Evolutionary conservation across 2,113 vertebrate genomes (phyloP), one percentile per base, ranked within the genome.

Genomic region (Serilophus lunatus): DNA sequence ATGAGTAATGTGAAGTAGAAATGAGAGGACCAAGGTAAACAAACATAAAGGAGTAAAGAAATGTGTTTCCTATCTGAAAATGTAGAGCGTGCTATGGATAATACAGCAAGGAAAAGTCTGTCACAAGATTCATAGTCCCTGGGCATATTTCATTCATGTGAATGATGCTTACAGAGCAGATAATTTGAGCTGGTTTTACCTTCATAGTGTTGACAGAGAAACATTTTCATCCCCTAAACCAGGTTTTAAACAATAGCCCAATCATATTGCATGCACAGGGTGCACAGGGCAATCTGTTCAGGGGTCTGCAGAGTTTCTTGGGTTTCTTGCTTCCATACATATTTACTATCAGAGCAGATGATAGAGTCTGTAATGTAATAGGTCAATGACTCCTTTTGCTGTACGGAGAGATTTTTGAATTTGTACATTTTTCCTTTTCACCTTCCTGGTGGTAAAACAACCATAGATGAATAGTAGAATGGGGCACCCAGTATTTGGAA

Each of bases 151-250:
- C 79, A 63, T 91, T 95, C 64, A 66, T 28, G 18, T 74, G 84
- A 92, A 47, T 28, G 33, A 47, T 93, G 92, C 94, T 97, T 94
- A 93, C 72, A 60, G 85, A 92, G 94, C 90, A 95, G 84, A 87
- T 85, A 77, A 95, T 91, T 38, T 77, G 75, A 94, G 75, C 81
- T 95, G 89, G 2, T 79, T 92, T 83, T 92, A 79, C 86, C 86
- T 87, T 93, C 7, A 2, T 60, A 64, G 56, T 1, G 0, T 74
- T 86, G 80, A 77, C 74, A 82, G 81, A 53, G 77, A 91, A 87
- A 75, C 89, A 95, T 89, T 91, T 95, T 89, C 74, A 61, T 81
- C 25, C 49, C 33, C 53, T 93, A 36, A 36, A 82, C 75, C 0
- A 4, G 53, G 19, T 54, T 81, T 87, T 87, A 82, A 89, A 84